These are phyloP conservation scores for Frankliniella fusca DNA, from an alignment of 2,888 invertebrate species.

Conservation along the genomic window DNA sequence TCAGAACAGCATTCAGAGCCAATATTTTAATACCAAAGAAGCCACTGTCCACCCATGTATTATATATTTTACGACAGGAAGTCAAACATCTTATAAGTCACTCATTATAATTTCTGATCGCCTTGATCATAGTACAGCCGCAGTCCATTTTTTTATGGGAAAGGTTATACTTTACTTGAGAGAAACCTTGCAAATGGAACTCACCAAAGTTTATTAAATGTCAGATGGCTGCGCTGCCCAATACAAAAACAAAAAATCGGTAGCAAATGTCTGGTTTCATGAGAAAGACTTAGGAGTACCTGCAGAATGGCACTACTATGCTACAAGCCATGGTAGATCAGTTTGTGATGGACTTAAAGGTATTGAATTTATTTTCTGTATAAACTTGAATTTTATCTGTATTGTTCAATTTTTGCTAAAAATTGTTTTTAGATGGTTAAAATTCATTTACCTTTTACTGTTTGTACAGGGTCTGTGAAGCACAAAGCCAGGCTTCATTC, in stretches of 20 bases:
- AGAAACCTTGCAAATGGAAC: conserved; percentile 11
- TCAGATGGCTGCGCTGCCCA: conserved; percentile 40
- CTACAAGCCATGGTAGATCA: not conserved
- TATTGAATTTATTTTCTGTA: too few species aligned
- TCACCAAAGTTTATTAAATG: conserved; percentile 36
- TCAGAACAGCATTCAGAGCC: conserved; percentile 39
- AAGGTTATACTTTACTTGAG: conserved; percentile 33
- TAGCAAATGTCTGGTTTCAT: conserved; percentile 38
- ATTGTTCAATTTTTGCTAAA: too few species aligned
- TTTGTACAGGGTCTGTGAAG: too few species aligned
- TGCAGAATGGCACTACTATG: not conserved
- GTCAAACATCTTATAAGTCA: not conserved
- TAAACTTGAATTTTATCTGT: too few species aligned
- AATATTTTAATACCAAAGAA: conserved; percentile 37
- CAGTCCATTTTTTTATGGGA: conserved; percentile 35
- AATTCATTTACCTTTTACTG: too few species aligned
- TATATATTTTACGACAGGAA: conserved; percentile 34
- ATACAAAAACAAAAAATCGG: conserved; percentile 41
- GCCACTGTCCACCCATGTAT: conserved; percentile 39
- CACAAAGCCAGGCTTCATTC: too few species aligned
- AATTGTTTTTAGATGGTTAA: too few species aligned
- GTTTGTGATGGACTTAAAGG: not conserved
- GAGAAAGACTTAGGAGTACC: not conserved
- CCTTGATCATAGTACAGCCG: conserved; percentile 35
- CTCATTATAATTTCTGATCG: conserved; percentile 30